Evolutionary conservation across 2,888 invertebrate genomes (phyloP), one percentile per base, ranked within the genome.

Genomic region (Oscheius sp.): DNA sequence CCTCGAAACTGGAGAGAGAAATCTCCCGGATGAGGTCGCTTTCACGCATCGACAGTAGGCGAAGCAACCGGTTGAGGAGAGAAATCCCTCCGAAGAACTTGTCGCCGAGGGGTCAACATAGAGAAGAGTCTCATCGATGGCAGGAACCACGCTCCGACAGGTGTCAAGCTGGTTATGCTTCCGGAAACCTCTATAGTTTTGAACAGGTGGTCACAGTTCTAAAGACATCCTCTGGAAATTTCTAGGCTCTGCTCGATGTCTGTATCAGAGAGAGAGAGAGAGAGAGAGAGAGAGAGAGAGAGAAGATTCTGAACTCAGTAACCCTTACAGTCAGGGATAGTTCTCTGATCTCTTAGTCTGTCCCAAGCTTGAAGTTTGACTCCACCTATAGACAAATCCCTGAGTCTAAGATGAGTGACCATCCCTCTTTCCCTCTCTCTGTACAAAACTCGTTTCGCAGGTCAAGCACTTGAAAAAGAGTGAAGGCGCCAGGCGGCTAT

Each of bases 401-500:
- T 42, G 42, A 42, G 42, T 42, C 42, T 42, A 7, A 42, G 42
- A 42, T 42, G 42, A 42, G 42, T 42, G 42, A 42, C 42, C 42
- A 42, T 42, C 42, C 3, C 42, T 42, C 42, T 42, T 7, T 5
- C 42, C 42, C 42, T 21, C 42, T 42, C 42, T 7, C 42, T 42
- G 42, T 42, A 42, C 42, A 35, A 37, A 68, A 68, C 68, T 53
- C 33, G 68, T 68, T 68, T 42, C 9, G 29, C 33, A 55, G 68
- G 68, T 68, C 68, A 68, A 68, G 53, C 35, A 65, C 65, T 65
- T 65, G 65, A 65, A 65, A 65, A 65, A 65, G 65, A 55, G 37
- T n/a, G 63, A 47, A 48, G 63, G 63, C 63, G 63, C 63, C 63
- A 32, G 63, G 35, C 35, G 42, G 29, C 35, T 32, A 58, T 32